Percentiles rank a stretch among this genome's conserved stretches.
These are phyloP conservation scores for Pseudachorutes palmiensis DNA, from an alignment of 1,140 invertebrate species.

Conservation along the genomic window DNA sequence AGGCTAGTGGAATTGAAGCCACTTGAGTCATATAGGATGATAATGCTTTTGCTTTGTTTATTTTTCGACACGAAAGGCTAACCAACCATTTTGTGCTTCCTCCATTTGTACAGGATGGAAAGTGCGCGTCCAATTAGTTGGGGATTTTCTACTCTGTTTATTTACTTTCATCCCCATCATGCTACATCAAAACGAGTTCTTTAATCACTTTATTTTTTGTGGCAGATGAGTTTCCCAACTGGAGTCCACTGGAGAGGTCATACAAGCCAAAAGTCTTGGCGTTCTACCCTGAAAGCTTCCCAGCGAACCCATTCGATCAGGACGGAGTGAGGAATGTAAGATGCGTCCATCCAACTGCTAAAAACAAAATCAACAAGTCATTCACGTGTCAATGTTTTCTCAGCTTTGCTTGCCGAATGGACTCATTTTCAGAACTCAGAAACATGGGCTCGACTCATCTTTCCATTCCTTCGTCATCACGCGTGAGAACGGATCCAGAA, in stretches of 20 bases:
- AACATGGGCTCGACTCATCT: slow-evolving; percentile 73
- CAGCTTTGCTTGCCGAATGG: slow-evolving; percentile 89
- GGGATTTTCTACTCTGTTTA: too few relatives aligned
- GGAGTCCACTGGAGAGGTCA: slow-evolving; percentile 81
- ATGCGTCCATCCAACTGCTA: too few relatives aligned
- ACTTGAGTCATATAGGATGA: too few relatives aligned
- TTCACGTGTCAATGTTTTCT: too few relatives aligned
- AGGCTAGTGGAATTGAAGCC: background rate
- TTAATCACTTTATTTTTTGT: slow-evolving; percentile 20
- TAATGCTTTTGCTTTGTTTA: background rate
- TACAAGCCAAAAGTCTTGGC: slow-evolving; percentile 89
- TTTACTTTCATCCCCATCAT: too few relatives aligned
- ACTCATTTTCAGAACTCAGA: slow-evolving; percentile 86
- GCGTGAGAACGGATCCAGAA: slow-evolving; percentile 85
- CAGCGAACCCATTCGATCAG: slow-evolving; percentile 86
- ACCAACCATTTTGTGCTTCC: too few relatives aligned
- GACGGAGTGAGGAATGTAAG: slow-evolving; percentile 87
- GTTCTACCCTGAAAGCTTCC: slow-evolving; percentile 86
- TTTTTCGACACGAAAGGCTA: background rate
- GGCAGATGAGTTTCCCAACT: slow-evolving; percentile 47
- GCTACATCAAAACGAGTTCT: too few relatives aligned
- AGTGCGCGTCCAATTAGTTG: too few relatives aligned
- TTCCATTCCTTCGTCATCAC: slow-evolving; percentile 98
- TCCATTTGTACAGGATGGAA: too few relatives aligned
- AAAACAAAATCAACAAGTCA: too few relatives aligned